Conservation (phyloP, 2,113 vertebrate species). For the Antennarius striatus region DNA sequence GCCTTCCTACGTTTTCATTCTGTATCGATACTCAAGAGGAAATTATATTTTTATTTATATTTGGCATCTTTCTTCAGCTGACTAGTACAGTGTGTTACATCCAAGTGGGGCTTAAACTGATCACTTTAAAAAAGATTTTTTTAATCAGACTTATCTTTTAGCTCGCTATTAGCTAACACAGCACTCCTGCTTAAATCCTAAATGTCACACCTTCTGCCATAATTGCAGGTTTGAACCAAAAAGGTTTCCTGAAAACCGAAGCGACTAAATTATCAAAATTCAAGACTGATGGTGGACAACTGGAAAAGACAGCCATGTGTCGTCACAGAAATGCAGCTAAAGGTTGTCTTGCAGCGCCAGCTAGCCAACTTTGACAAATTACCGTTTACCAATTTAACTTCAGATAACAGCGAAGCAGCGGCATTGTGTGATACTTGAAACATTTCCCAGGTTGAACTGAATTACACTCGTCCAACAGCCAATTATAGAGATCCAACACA, state of each 20-base stretch:
- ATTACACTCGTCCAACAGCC: not conserved
- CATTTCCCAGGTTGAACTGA: not conserved
- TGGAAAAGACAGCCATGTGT: slow-evolving; percentile 36
- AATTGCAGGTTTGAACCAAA: not conserved
- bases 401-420: slow-evolving; percentile 10
- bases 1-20: not conserved
- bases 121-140: not conserved
- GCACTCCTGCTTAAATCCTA: slow-evolving; percentile 32
- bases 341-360: slow-evolving; percentile 33
- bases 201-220: not conserved
- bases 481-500: not conserved
- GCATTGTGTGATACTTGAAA: not conserved
- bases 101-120: not conserved
- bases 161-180: slow-evolving; percentile 40
- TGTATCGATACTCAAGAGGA: not conserved
- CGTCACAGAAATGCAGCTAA: slow-evolving; percentile 67
- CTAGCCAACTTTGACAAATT: slow-evolving; percentile 55
- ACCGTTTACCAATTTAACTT: slow-evolving; percentile 39
- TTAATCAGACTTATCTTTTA: slow-evolving; percentile 1
- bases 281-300: not conserved
- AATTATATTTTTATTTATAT: no score
- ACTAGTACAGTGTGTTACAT: no score
- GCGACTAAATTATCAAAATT: not conserved
- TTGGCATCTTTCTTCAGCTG: no score
- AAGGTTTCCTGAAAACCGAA: not conserved